Conservation (phyloP, 2,113 vertebrate species). For the Callorhinus ursinus region DNA sequence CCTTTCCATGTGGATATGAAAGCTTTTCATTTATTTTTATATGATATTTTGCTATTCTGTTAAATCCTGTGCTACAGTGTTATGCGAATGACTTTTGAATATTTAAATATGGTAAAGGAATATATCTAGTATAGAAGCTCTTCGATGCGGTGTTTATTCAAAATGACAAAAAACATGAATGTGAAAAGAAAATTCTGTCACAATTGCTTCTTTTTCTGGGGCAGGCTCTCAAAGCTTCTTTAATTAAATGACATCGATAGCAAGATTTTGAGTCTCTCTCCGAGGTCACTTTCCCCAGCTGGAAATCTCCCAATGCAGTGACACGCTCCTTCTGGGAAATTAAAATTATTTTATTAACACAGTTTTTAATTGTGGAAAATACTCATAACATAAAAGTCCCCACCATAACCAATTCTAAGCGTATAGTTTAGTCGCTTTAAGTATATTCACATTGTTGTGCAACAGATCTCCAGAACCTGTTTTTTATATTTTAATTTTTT, state of each 20-base stretch:
- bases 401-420: not conserved
- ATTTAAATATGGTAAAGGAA: slow-evolving; percentile 29
- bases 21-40: slow-evolving; percentile 20
- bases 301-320: not conserved
- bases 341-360: not conserved
- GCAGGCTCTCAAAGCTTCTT: not conserved
- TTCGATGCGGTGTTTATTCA: not conserved
- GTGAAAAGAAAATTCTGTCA: not conserved
- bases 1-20: not conserved
- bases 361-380: not conserved
- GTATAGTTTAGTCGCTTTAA: not conserved
- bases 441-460: too few species aligned
- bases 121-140: not conserved
- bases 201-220: not conserved
- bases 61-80: not conserved
- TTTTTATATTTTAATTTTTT: too few species aligned
- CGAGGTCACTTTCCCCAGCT: not conserved
- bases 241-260: not conserved
- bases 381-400: not conserved
- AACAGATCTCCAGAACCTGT: not conserved
- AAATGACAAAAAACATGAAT: not conserved
- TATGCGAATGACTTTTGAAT: not conserved
- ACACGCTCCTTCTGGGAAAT: not conserved
- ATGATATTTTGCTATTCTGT: not conserved
- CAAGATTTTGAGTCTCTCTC: not conserved